These are phyloP conservation scores for Trochalopteron elliotii DNA, from an alignment of 2,113 vertebrate genomes.

Conservation along the genomic window DNA sequence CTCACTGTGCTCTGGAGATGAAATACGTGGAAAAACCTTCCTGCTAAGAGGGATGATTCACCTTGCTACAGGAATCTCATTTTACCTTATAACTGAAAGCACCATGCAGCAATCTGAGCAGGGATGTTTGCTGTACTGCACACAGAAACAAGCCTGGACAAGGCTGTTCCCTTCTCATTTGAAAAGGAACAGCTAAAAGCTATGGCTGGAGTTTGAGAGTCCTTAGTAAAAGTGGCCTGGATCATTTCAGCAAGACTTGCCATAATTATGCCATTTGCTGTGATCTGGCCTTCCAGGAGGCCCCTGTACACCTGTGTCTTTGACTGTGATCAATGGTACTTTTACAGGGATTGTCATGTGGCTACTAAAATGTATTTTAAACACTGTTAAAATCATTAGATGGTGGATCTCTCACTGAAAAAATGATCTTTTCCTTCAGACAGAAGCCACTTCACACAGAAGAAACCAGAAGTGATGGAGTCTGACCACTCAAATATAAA, in stretches of 20 bases:
- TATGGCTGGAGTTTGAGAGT: not conserved
- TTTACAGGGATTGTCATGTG: slow-evolving; percentile 43
- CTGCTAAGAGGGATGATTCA: not conserved
- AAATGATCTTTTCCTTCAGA: slow-evolving; percentile 47
- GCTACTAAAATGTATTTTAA: slow-evolving; percentile 64
- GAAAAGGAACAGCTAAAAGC: not conserved
- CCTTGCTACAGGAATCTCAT: not conserved
- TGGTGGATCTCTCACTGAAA: slow-evolving; percentile 4
- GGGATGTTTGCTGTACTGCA: not conserved
- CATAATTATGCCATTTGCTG: not conserved
- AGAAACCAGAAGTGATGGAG: slow-evolving; percentile 16
- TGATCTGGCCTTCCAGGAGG: not conserved
- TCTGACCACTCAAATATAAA: not conserved
- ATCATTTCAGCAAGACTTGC: not conserved
- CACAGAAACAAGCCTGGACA: not conserved
- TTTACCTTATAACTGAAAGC: not conserved
- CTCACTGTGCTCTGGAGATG: not conserved
- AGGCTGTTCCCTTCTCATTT: not conserved
- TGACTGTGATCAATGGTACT: slow-evolving; percentile 41
- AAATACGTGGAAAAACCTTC: not conserved
- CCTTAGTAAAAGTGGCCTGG: not conserved
- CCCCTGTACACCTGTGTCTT: slow-evolving; percentile 13
- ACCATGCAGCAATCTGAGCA: not conserved
- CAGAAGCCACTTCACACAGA: not conserved
- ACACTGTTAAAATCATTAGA: slow-evolving; percentile 49